Percentiles rank a stretch among this genome's conserved stretches.
Evolutionary conservation across 2,797 vertebrate genomes (phyloP).

Genomic region (Setipinna tenuifilis): DNA sequence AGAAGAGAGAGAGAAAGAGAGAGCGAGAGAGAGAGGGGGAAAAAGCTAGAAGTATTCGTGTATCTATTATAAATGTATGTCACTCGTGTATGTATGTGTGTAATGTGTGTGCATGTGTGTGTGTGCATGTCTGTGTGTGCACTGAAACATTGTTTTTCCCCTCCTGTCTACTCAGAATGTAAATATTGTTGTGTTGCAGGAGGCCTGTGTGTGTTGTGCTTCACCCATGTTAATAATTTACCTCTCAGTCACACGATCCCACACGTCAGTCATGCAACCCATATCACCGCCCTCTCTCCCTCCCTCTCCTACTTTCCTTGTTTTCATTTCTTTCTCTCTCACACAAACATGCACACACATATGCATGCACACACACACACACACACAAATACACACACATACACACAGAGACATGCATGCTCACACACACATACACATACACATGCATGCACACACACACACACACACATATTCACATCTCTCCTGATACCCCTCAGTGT

Average conservation of each 20-base stretch:
- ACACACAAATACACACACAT: constrained; percentile 15
- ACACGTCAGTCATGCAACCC: neutral
- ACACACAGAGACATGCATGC: neutral
- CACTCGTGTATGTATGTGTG: no score
- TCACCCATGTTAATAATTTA: constrained; percentile 13
- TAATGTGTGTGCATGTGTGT: neutral
- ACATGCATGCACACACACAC: neutral
- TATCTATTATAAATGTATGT: no score
- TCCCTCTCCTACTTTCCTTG: constrained; percentile 33
- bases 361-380: constrained; percentile 47
- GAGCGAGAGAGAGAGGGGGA: no score
- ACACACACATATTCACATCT: constrained; percentile 31
- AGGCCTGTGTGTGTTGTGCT: neutral
- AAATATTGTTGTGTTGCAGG: no score
- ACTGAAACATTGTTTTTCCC: no score
- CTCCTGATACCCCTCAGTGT: constrained; percentile 74
- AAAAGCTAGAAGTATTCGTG: no score
- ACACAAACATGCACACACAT: no score
- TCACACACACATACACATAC: constrained; percentile 29
- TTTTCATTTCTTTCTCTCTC: constrained; percentile 53
- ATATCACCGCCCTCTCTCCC: constrained; percentile 29
- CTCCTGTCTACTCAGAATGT: no score
- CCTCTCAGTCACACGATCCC: constrained; percentile 5
- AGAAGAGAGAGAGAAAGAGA: no score
- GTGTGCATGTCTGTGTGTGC: constrained; percentile 3